Evolutionary conservation across 2,113 vertebrate genomes (phyloP).

Genomic region (Sorex araneus): DNA sequence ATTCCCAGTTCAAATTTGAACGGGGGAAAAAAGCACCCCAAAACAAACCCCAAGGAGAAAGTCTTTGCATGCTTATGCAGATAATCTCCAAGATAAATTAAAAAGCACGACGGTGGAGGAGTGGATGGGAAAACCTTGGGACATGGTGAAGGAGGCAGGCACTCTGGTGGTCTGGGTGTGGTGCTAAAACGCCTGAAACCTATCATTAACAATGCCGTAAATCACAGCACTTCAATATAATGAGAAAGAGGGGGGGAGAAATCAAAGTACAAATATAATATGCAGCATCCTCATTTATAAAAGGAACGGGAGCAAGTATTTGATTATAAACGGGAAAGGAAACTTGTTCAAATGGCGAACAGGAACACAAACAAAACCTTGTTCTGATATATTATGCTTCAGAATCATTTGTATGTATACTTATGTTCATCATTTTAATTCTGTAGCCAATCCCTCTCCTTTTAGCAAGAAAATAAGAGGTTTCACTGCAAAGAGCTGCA

Average conservation of each 20-base stretch:
- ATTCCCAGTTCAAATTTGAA: neutral
- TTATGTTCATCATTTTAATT: conserved; percentile 52
- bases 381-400: conserved; percentile 13
- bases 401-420: neutral
- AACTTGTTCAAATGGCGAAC: conserved; percentile 1
- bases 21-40: neutral
- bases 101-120: neutral
- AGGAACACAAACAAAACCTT: neutral
- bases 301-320: neutral
- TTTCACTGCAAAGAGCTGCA: conserved; percentile 24
- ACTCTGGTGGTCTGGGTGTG: neutral
- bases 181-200: no score
- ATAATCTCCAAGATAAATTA: conserved; percentile 54
- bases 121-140: no score
- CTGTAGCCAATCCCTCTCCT: neutral
- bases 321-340: neutral
- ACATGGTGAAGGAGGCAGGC: no score
- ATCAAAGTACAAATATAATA: no score
- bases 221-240: no score
- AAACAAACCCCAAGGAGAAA: neutral
- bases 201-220: no score
- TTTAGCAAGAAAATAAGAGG: conserved; percentile 53
- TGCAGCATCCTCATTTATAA: neutral
- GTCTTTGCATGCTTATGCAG: neutral
- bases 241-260: no score